phyloP scores from a whole-genome alignment of 2,888 invertebrate species.

The Cancer borealis region DNA sequence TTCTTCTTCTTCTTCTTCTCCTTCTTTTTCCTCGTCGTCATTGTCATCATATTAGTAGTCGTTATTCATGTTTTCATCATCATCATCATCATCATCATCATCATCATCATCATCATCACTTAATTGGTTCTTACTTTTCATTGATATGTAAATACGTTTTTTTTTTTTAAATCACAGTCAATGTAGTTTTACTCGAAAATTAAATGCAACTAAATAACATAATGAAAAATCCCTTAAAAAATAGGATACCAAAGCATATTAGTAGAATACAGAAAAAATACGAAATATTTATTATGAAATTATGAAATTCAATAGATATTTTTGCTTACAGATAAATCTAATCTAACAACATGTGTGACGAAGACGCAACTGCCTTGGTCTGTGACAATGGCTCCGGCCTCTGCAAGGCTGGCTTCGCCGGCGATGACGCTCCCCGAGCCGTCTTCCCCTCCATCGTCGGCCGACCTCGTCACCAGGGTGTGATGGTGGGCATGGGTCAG shows the following conservation, averaged over 20 bases:
- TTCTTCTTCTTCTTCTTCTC: neutral
- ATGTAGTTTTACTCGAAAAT: neutral
- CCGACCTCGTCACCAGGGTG: conserved; percentile 86
- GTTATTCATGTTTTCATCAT: neutral
- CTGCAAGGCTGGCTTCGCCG: conserved; percentile 72
- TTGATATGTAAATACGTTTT: neutral
- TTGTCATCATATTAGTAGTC: neutral
- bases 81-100: neutral
- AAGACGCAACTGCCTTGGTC: conserved; percentile 67
- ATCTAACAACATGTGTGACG: conserved; percentile 69
- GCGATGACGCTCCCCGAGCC: conserved; percentile 73
- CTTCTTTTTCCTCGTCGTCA: neutral
- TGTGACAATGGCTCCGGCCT: conserved; percentile 74
- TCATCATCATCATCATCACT: neutral
- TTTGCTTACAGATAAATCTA: conserved; percentile 22
- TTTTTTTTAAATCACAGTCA: neutral
- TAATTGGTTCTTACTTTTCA: neutral
- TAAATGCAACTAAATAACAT: neutral
- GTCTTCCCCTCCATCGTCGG: conserved; percentile 76
- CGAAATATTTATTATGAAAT: neutral
- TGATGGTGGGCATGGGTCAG: conserved; percentile 98
- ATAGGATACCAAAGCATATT: no score
- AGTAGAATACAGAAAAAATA: neutral
- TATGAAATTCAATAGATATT: neutral
- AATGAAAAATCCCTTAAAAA: neutral